Percentiles rank a stretch among this genome's conserved stretches.
These are phyloP conservation scores for Vimba vimba DNA, from an alignment of 2,113 vertebrate genomes.

Conservation along the genomic window DNA sequence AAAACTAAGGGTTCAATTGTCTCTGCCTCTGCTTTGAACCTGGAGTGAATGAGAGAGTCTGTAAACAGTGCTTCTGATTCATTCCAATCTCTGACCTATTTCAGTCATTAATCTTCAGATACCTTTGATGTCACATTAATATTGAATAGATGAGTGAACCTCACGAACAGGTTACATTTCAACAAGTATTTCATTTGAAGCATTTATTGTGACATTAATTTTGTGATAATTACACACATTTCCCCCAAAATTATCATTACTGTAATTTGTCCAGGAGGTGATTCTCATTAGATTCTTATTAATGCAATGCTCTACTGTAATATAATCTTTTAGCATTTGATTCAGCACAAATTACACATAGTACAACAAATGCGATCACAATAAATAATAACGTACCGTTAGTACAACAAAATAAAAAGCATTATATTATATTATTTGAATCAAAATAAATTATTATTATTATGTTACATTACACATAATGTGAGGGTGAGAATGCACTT, in stretches of 20 bases:
- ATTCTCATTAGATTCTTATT: background rate
- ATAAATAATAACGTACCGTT: background rate
- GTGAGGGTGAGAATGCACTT: background rate
- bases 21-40: slow-evolving; percentile 17
- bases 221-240: background rate
- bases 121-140: slow-evolving; percentile 3
- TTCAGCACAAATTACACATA: background rate
- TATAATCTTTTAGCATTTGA: background rate
- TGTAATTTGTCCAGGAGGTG: background rate
- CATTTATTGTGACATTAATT: background rate
- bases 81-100: slow-evolving; percentile 15
- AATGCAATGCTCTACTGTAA: background rate
- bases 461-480: background rate
- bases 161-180: background rate
- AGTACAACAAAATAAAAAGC: background rate
- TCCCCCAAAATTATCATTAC: background rate
- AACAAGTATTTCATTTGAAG: background rate
- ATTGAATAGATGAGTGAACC: background rate
- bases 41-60: background rate
- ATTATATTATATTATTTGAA: background rate
- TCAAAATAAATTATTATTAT: background rate
- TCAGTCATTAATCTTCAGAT: background rate
- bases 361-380: background rate
- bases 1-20: slow-evolving; percentile 14
- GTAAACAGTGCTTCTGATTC: background rate